A percentile compares a stretch with the other conserved stretches of the same genome.
These are phyloP conservation scores for Astreopora myriophthalma DNA, from an alignment of 64 coral and sea anemone species.

Conservation along the genomic window DNA sequence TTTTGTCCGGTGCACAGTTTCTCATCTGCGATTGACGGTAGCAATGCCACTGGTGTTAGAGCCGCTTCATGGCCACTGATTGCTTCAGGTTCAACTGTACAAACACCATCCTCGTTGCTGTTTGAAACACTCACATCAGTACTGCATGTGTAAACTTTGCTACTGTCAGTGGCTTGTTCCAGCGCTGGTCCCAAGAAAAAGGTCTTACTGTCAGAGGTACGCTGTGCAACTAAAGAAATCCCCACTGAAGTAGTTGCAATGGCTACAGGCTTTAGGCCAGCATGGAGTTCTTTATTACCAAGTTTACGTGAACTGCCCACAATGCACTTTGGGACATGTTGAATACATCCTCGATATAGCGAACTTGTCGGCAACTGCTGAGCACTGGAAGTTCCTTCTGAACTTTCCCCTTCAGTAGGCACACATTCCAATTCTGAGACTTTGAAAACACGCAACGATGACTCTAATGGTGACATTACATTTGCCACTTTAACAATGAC, in stretches of 20 bases:
- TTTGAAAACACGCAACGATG: slow-evolving; percentile 88
- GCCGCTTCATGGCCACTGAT: slow-evolving; percentile 54
- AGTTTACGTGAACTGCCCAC: neutral
- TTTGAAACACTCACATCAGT: neutral
- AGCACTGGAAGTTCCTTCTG: slow-evolving; percentile 18
- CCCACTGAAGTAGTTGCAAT: slow-evolving; percentile 80
- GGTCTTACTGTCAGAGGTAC: slow-evolving; percentile 31
- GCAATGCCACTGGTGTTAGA: neutral
- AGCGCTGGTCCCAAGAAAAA: slow-evolving; percentile 78
- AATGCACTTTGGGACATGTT: slow-evolving; percentile 76
- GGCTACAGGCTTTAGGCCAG: slow-evolving; percentile 76
- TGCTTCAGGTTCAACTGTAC: slow-evolving; percentile 80
- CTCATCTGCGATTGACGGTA: neutral
- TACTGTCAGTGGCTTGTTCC: slow-evolving; percentile 61
- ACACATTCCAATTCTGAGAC: slow-evolving; percentile 90
- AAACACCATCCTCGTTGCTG: slow-evolving; percentile 54
- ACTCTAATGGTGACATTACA: slow-evolving; percentile 42
- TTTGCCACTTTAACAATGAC: slow-evolving; percentile 83
- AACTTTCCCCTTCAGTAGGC: slow-evolving; percentile 13
- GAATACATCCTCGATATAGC: slow-evolving; percentile 85
- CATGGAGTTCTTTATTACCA: slow-evolving; percentile 53
- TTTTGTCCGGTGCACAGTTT: slow-evolving; percentile 47
- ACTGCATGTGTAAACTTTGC: slow-evolving; percentile 77
- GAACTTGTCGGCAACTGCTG: slow-evolving; percentile 42
- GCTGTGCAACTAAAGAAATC: slow-evolving; percentile 66